phyloP scores from a whole-genome alignment of 2,888 invertebrate genomes.

The Rotaria socialis region DNA sequence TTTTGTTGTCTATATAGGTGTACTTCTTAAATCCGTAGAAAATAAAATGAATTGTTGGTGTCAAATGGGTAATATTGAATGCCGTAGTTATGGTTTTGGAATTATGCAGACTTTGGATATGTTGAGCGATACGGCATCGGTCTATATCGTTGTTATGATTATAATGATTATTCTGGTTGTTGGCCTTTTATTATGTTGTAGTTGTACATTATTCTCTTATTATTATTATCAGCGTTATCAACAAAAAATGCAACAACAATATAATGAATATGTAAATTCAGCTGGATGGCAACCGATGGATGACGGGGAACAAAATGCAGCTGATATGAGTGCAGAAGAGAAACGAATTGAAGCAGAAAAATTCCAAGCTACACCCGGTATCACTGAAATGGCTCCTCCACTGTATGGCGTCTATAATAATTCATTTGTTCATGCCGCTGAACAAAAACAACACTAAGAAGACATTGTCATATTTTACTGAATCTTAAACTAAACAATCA shows the following conservation, averaged over 20 bases:
- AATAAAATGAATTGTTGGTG: constrained; percentile 4
- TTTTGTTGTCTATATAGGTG: background rate
- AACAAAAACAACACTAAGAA: no score
- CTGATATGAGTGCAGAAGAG: background rate
- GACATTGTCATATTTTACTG: no score
- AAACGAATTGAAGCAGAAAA: background rate
- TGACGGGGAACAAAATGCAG: background rate
- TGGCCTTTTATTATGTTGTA: background rate
- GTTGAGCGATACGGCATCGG: background rate
- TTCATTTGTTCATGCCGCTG: no score
- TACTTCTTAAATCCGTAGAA: background rate
- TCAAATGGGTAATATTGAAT: background rate
- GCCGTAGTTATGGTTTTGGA: background rate
- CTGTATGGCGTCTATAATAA: background rate
- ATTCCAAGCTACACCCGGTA: background rate
- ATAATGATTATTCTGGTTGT: background rate
- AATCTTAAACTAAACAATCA: no score
- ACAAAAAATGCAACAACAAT: background rate
- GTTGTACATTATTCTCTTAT: background rate
- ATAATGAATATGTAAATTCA: background rate
- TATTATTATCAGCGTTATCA: background rate
- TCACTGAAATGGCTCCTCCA: background rate
- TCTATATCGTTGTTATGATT: background rate
- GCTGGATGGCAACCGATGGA: constrained; percentile 27
- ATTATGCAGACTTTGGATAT: background rate